phyloP scores from a whole-genome alignment of 2,113 vertebrate species.

The Hippocampus mohnikei region DNA sequence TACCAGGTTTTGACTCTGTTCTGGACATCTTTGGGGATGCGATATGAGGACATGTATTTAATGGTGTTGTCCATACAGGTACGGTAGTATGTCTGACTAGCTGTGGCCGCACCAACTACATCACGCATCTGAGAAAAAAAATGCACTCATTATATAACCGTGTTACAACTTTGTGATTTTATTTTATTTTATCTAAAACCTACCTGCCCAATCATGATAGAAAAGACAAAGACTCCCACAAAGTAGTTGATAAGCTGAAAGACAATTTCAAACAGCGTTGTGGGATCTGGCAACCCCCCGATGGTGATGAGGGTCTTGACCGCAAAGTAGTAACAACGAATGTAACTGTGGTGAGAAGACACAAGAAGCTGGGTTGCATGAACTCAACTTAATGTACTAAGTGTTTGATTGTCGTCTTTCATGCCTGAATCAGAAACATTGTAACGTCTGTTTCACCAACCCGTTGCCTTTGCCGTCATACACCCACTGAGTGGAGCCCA shows the following conservation, averaged over 20 bases:
- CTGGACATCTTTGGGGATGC: constrained; percentile 86
- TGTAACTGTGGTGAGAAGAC: constrained; percentile 75
- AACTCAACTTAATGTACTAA: neutral
- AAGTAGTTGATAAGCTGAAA: constrained; percentile 98
- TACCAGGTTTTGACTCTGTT: constrained; percentile 96
- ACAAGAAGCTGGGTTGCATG: neutral
- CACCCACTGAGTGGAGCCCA: constrained; percentile 87
- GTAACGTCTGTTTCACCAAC: constrained; percentile 61
- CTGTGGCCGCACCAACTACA: constrained; percentile 89
- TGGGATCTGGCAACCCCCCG: constrained; percentile 86
- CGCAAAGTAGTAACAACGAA: constrained; percentile 96
- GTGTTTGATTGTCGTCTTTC: neutral
- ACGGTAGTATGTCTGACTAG: constrained; percentile 89
- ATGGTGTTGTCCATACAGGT: constrained; percentile 93
- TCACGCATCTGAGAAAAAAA: constrained; percentile 85
- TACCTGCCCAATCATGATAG: constrained; percentile 98
- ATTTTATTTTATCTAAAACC: neutral
- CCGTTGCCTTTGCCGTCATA: constrained; percentile 90
- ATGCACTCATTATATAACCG: neutral
- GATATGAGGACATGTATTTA: constrained; percentile 95
- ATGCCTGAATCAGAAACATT: neutral
- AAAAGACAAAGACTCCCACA: constrained; percentile 93
- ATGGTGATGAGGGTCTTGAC: constrained; percentile 98
- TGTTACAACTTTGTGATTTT: neutral
- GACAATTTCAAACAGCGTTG: constrained; percentile 85